Evolutionary conservation across 2,888 invertebrate genomes (phyloP).

Genomic region (Temnothorax ravouxi): DNA sequence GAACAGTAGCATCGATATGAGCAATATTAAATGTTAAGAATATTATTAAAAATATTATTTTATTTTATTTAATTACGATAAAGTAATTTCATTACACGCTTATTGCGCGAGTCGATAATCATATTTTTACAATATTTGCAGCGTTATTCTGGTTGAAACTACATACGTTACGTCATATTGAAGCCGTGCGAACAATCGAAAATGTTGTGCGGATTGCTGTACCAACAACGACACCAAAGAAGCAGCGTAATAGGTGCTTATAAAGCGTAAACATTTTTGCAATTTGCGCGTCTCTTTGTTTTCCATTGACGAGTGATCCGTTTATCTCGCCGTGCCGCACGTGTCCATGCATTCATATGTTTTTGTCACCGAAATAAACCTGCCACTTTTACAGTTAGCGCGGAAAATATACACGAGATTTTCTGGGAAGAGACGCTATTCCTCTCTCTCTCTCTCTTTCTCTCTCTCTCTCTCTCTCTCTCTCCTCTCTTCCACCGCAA

Average conservation of each 20-base stretch:
- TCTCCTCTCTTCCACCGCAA: background rate
- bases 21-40: background rate
- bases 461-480: background rate
- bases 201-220: background rate
- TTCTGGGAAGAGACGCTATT: background rate
- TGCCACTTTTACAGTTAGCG: slow-evolving; percentile 20
- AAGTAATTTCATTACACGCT: background rate
- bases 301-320: background rate
- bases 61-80: slow-evolving; percentile 14
- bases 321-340: background rate
- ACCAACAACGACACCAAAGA: background rate
- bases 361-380: slow-evolving; percentile 24
- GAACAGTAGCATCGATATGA: background rate
- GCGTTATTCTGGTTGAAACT: background rate
- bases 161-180: background rate
- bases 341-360: slow-evolving; percentile 17
- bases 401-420: slow-evolving; percentile 43
- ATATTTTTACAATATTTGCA: background rate
- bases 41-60: background rate
- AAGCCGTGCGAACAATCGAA: background rate
- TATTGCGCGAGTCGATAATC: background rate
- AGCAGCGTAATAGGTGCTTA: background rate
- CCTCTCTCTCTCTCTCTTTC: background rate
- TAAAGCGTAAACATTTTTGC: slow-evolving; percentile 1
- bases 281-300: slow-evolving; percentile 3